Percentiles rank a stretch among this genome's conserved stretches.
Conservation (phyloP, 1,140 invertebrate species). For the Stegodyphus mimosarum region DNA sequence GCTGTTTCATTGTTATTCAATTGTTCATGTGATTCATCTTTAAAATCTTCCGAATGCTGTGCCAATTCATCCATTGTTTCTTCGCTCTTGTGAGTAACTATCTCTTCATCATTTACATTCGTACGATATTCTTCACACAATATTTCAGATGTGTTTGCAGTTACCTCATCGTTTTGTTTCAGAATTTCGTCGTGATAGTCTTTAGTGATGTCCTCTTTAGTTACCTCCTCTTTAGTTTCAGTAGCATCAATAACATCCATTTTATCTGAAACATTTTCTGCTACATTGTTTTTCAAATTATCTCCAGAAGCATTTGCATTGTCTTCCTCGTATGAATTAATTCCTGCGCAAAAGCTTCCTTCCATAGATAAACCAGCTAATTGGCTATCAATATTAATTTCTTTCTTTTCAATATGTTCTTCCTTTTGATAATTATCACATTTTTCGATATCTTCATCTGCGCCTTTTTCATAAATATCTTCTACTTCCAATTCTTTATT, state of each 20-base stretch:
- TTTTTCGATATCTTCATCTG: background rate
- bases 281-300: background rate
- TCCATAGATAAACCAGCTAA: constrained; percentile 52
- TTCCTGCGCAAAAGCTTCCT: constrained; percentile 56
- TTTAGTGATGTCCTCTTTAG: background rate
- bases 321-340: background rate
- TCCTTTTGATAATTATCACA: background rate
- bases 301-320: background rate
- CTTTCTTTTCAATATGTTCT: background rate
- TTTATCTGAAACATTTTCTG: background rate
- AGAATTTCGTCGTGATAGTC: too few relatives aligned
- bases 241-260: background rate
- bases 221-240: background rate
- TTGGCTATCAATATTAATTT: constrained; percentile 13
- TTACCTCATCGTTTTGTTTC: too few relatives aligned
- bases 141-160: too few relatives aligned
- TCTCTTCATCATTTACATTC: too few relatives aligned
- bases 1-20: too few relatives aligned
- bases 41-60: too few relatives aligned
- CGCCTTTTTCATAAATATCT: background rate
- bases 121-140: too few relatives aligned
- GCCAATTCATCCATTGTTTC: too few relatives aligned
- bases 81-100: too few relatives aligned
- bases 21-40: too few relatives aligned
- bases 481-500: background rate